Conservation (phyloP, 64 coral and sea anemone genomes). For the Exaiptasia diaphana region DNA sequence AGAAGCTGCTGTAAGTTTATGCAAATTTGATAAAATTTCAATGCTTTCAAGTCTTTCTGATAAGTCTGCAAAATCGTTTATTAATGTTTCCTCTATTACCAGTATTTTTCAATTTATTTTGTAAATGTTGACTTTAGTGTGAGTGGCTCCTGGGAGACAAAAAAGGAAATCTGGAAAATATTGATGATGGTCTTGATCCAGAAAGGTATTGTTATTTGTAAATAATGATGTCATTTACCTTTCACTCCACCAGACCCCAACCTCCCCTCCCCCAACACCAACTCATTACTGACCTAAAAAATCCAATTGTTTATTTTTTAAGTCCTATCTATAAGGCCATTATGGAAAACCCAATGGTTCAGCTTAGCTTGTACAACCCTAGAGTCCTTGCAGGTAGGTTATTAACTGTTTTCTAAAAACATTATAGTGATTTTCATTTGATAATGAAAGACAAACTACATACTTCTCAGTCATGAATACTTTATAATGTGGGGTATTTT, state of each 20-base stretch:
- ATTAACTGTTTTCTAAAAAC: too few relatives aligned
- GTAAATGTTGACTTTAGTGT: constrained; percentile 52
- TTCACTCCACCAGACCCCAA: background rate
- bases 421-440: background rate
- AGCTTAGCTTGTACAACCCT: constrained; percentile 81
- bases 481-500: too few relatives aligned
- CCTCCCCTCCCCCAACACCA: background rate
- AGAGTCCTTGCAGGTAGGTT: constrained; percentile 80
- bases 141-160: constrained; percentile 95
- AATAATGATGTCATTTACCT: background rate
- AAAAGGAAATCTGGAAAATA: constrained; percentile 55
- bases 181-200: constrained; percentile 77
- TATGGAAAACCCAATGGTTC: constrained; percentile 94
- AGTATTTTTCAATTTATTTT: background rate
- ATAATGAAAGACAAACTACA: background rate
- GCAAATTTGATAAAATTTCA: background rate
- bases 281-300: too few relatives aligned
- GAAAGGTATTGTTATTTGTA: constrained; percentile 58
- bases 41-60: background rate
- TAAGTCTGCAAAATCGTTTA: background rate
- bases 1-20: constrained; percentile 78
- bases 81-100: background rate
- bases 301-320: background rate
- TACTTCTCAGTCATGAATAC: too few relatives aligned
- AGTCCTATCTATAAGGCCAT: constrained; percentile 94